Conservation (phyloP, 2,797 vertebrate genomes). For the Passerculus sandwichensis region DNA sequence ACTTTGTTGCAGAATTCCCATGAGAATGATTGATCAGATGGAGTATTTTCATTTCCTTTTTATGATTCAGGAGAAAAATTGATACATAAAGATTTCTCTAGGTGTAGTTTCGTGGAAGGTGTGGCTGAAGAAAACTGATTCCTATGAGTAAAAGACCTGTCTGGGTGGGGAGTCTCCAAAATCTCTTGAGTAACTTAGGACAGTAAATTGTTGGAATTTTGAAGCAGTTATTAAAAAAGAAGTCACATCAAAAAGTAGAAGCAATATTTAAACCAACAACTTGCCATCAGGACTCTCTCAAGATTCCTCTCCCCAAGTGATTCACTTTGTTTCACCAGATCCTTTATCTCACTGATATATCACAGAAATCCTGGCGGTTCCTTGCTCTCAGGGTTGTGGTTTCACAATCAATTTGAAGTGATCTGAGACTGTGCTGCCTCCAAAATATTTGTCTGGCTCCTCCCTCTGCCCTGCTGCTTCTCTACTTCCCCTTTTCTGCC, state of each 20-base stretch:
- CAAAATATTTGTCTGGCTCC: neutral
- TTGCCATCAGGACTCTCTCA: neutral
- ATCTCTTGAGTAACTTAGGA: neutral
- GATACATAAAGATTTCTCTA: neutral
- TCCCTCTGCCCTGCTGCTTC: neutral
- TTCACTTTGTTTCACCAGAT: neutral
- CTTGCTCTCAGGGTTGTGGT: neutral
- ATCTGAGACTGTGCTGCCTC: neutral
- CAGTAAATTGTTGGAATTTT: neutral
- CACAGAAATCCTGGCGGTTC: neutral
- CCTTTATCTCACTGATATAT: neutral
- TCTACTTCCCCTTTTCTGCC: neutral
- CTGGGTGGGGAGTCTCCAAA: neutral
- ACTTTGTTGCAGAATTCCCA: neutral
- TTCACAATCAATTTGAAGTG: neutral
- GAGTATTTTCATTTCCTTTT: neutral
- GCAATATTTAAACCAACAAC: neutral
- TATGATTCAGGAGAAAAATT: neutral
- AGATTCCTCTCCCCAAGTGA: neutral
- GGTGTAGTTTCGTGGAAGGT: neutral
- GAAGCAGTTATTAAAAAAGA: neutral
- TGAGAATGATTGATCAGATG: neutral
- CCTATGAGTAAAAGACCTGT: neutral
- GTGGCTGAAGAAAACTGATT: neutral
- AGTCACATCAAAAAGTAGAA: neutral